Conservation (phyloP, 2,113 vertebrate species). For the Pionites leucogaster region DNA sequence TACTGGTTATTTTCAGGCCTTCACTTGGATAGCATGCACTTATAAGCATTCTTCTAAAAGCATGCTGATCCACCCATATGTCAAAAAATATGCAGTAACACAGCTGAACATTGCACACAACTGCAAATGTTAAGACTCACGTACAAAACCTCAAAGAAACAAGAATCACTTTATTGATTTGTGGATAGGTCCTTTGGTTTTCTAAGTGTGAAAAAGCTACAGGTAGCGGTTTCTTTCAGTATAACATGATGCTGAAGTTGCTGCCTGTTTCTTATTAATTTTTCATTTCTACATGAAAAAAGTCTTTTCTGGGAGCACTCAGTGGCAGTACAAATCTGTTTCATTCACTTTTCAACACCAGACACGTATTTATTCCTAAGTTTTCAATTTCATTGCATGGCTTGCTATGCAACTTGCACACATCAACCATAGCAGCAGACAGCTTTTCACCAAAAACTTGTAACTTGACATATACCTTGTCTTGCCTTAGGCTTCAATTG, state of each 20-base stretch:
- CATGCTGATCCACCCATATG: neutral
- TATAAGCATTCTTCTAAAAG: neutral
- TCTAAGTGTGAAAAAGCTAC: slow-evolving; percentile 27
- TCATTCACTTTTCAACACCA: slow-evolving; percentile 24
- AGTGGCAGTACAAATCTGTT: neutral
- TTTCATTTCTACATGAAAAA: slow-evolving; percentile 50
- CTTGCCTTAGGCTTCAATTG: slow-evolving; percentile 63
- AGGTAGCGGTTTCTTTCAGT: slow-evolving; percentile 19
- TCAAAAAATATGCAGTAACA: neutral
- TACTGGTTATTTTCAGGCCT: neutral
- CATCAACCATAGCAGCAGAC: slow-evolving; percentile 35
- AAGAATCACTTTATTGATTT: neutral
- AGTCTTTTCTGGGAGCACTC: slow-evolving; percentile 11
- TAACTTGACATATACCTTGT: slow-evolving; percentile 55
- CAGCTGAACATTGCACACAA: neutral
- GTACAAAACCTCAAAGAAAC: neutral
- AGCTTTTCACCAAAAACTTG: slow-evolving; percentile 45
- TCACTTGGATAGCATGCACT: neutral
- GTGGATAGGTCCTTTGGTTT: slow-evolving; percentile 1
- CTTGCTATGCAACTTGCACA: slow-evolving; percentile 48
- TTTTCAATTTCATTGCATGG: slow-evolving; percentile 35
- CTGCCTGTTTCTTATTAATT: slow-evolving; percentile 38
- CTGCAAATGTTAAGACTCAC: neutral
- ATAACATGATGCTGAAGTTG: neutral
- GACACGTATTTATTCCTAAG: slow-evolving; percentile 23